Base-by-base conservation (phyloP, 2,888 invertebrate species). In the Xylota segnis region DNA sequence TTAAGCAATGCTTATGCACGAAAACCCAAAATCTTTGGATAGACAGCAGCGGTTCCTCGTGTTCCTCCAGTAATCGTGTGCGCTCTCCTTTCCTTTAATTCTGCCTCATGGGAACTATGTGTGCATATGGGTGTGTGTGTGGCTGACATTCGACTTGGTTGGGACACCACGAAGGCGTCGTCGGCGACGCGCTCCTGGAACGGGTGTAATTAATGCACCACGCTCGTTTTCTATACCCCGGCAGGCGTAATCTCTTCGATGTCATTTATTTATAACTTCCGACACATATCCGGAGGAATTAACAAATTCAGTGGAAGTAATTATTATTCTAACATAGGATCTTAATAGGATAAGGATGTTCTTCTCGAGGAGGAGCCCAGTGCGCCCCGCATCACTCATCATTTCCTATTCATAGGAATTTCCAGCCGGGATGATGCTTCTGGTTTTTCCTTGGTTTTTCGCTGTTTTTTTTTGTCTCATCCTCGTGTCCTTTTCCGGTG, bases 191-290 rank as follows among this genome's bases (percentile, higher is more conserved):
- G 65, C 34, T 61, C 12, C 37, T 37, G 54, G 59, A 74, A 68
- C 32, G 72, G 40, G 65, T 59, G 71, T 81, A 81, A 86, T 86
- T 86, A 86, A 86, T 86, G 84, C 81, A 81, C 18, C 74, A 75
- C 47, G 68, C 52, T 79, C 0, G 29, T 40, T n/a, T 61, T 54
- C 52, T 40, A n/a, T n/a, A 52, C 32, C 37, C 43, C 40, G 6
- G 37, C 56, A 47, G 70, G 40, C 76, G 54, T 81, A 81, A 86
- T 86, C 84, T 84, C 79, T 76, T 72, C 82, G 66, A 86, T 86
- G 86, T 77, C 86, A 86, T 74, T 86, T 86, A 86, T 82, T 86
- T 82, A 86, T 86, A 86, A 86, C 86, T 77, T 86, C 86, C 86
- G 77, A 81, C 76, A 82, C 72, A 77, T 82, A 86, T 86, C 86